Conservation (phyloP, 2,888 invertebrate genomes). For the Pilophorus perplexus region DNA sequence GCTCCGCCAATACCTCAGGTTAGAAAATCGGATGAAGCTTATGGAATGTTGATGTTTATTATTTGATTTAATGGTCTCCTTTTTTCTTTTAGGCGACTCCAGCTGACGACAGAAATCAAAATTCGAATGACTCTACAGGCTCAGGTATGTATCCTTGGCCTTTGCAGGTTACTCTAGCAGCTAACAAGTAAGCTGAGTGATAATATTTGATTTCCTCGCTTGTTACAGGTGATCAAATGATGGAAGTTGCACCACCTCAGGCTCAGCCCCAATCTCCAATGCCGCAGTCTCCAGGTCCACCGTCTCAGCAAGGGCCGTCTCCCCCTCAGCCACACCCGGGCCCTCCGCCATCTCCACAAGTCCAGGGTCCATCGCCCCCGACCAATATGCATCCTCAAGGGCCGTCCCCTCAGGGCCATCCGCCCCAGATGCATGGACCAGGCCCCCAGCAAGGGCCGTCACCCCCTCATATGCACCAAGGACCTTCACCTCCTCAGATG, state of each 20-base stretch:
- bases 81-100: slow-evolving; percentile 22
- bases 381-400: slow-evolving; percentile 19
- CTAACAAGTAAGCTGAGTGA: no score
- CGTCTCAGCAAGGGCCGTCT: slow-evolving; percentile 39
- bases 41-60: not conserved
- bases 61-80: slow-evolving; percentile 6
- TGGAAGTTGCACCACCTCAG: slow-evolving; percentile 24
- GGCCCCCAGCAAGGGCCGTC: slow-evolving; percentile 25
- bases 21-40: not conserved
- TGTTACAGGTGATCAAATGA: slow-evolving; percentile 27
- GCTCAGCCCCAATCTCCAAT: slow-evolving; percentile 24
- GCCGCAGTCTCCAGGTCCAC: slow-evolving; percentile 15
- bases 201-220: no score
- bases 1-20: slow-evolving; percentile 30
- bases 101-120: slow-evolving; percentile 25
- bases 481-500: slow-evolving; percentile 29
- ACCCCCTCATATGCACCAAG: slow-evolving; percentile 32
- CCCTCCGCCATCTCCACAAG: slow-evolving; percentile 7
- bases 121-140: not conserved
- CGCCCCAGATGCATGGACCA: slow-evolving; percentile 31
- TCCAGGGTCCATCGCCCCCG: slow-evolving; percentile 24
- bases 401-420: slow-evolving; percentile 13
- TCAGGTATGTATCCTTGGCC: not conserved
- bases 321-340: slow-evolving; percentile 30
- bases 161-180: no score